Evolutionary conservation across 2,797 vertebrate genomes (phyloP).

Genomic region (Iguana delicatissima): DNA sequence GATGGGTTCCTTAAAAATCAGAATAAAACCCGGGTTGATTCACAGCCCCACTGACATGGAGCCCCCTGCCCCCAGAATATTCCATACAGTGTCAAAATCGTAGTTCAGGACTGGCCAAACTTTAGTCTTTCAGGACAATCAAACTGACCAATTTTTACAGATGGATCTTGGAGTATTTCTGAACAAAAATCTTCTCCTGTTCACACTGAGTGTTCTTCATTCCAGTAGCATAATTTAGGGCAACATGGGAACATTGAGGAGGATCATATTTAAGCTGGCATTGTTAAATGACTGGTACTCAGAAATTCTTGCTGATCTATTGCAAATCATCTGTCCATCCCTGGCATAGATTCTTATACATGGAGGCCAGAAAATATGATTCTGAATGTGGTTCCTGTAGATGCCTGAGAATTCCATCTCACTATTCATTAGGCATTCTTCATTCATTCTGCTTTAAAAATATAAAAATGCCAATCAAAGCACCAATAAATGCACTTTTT

Average conservation of each 20-base stretch:
- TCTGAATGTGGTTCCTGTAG: background rate
- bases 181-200: background rate
- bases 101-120: background rate
- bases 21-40: too few species aligned
- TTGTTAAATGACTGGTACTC: background rate
- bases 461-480: background rate
- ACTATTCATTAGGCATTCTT: slow-evolving; percentile 50
- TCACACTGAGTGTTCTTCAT: background rate
- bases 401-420: background rate
- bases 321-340: background rate
- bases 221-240: background rate
- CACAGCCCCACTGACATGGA: too few species aligned
- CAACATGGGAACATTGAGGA: too few species aligned
- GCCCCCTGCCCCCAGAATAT: too few species aligned
- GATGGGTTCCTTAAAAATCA: too few species aligned
- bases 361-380: background rate
- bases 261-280: background rate
- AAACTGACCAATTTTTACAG: background rate
- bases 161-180: background rate
- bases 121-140: background rate
- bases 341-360: background rate
- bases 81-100: background rate
- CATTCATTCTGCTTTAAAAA: background rate
- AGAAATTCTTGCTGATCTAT: background rate
- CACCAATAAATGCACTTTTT: background rate